Evolutionary conservation across 2,888 invertebrate genomes (phyloP), one percentile per base, ranked within the genome.

Genomic region (Chrysotoxum bicinctum): DNA sequence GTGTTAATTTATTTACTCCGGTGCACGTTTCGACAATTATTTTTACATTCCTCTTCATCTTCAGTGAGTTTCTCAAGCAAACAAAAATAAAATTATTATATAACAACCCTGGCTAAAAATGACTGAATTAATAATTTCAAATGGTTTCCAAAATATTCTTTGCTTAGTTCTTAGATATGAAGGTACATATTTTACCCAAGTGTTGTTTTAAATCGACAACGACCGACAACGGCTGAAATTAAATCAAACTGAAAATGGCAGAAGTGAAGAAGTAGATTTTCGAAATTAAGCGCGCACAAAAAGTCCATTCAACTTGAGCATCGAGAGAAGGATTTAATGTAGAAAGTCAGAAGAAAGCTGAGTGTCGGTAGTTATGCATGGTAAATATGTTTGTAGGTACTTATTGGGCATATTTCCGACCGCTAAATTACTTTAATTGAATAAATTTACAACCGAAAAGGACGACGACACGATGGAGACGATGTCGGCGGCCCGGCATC

Each of bases 81-180:
- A 37, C 3, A 35, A 4, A 12, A 35, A n/a, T 1, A 40, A n/a
- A 35, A 10, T 35, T 35, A 2, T 43, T 16, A n/a, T 54, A 56
- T 56, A 35, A 56, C 56, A 56, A 35, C 56, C 6, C 56, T 56
- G 56, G 1, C 14, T 9, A 21, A 12, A 50, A 58, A 9, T 35
- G 3, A 77, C 85, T 77, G 73, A 81, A 77, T 77, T 85, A 85
- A 85, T 85, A 81, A 81, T 35, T 56, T 56, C 5, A 56, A 56
- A 56, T 76, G 35, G 69, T 45, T 6, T 30, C 50, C 26, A 48
- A 43, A 54, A 43, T 60, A 58, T 60, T 45, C 48, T n/a, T 35
- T 35, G 10, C 45, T 21, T 4, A 35, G 35, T 12, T 10, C 3
- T 10, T 0, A 50, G 70, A 37, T 30, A 9, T 62, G n/a, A 8